A percentile compares a stretch with the other conserved stretches of the same genome.
These are phyloP conservation scores for Austrofundulus limnaeus DNA, from an alignment of 2,113 vertebrate species.

Conservation along the genomic window DNA sequence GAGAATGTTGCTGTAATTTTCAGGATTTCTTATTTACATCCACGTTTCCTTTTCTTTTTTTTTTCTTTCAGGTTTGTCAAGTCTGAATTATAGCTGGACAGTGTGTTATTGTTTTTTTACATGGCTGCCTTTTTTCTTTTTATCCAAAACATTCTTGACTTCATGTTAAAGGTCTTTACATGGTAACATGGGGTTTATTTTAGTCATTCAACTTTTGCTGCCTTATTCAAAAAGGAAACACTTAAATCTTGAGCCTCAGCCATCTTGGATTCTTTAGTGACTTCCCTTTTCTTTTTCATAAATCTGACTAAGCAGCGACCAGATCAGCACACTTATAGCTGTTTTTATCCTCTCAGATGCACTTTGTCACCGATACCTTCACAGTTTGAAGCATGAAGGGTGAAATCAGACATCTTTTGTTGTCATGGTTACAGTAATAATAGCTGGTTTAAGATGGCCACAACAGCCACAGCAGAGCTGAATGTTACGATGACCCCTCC, in stretches of 20 bases:
- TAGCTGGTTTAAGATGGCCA: conserved; percentile 1
- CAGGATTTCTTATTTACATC: neutral
- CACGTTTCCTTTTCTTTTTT: neutral
- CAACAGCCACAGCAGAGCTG: neutral
- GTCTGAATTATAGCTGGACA: neutral
- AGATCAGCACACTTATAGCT: neutral
- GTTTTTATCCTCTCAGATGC: neutral
- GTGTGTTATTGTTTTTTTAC: neutral
- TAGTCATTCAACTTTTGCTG: neutral
- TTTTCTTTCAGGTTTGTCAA: neutral
- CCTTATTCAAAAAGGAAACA: neutral
- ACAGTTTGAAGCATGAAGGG: neutral
- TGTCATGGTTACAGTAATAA: conserved; percentile 14
- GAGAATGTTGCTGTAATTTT: neutral
- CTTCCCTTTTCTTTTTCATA: neutral
- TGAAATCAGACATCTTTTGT: neutral
- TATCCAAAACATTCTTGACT: too few relatives aligned
- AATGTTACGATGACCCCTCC: neutral
- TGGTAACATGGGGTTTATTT: neutral
- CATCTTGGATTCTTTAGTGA: too few relatives aligned
- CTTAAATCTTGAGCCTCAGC: neutral
- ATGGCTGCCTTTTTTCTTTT: neutral
- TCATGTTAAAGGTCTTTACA: neutral
- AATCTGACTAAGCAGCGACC: too few relatives aligned
- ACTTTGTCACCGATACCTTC: neutral